A percentile compares a stretch with the other conserved stretches of the same genome.
phyloP scores from a whole-genome alignment of 2,113 vertebrate species.

The Aptenodytes patagonicus region DNA sequence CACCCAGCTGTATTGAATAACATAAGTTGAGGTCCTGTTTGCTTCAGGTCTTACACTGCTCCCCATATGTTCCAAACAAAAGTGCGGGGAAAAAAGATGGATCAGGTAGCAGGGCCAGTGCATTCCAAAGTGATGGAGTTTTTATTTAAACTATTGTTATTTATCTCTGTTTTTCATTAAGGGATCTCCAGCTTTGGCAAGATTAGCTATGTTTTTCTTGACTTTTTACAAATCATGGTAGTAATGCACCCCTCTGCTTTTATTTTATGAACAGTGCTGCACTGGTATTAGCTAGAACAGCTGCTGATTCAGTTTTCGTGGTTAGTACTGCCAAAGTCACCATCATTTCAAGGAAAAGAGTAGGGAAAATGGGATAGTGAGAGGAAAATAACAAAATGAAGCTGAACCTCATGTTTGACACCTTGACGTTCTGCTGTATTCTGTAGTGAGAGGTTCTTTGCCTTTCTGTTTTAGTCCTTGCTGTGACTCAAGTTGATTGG shows the following conservation, averaged over 20 bases:
- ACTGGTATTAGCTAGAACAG: not conserved
- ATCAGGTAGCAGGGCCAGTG: not conserved
- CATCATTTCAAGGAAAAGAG: not conserved
- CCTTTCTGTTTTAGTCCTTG: not conserved
- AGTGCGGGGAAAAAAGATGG: not conserved
- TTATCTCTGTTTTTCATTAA: not conserved
- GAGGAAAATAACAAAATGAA: not conserved
- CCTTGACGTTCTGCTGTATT: not conserved
- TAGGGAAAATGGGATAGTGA: not conserved
- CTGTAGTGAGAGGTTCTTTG: not conserved
- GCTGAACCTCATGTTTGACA: not conserved
- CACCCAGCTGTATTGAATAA: not conserved
- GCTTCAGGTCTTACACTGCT: not conserved
- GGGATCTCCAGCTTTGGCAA: not conserved
- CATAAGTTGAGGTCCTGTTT: not conserved
- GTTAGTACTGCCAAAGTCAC: not conserved
- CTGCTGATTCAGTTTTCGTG: not conserved
- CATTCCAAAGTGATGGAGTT: not conserved
- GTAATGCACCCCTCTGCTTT: not conserved
- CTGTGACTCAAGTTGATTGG: not conserved
- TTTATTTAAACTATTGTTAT: not conserved
- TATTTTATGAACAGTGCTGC: not conserved
- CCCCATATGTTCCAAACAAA: not conserved
- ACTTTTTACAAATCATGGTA: not conserved
- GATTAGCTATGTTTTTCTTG: not conserved